A percentile compares a stretch with the other conserved stretches of the same genome.
Evolutionary conservation across 2,888 invertebrate species (phyloP).

Genomic region (Alloplasta piceator): DNA sequence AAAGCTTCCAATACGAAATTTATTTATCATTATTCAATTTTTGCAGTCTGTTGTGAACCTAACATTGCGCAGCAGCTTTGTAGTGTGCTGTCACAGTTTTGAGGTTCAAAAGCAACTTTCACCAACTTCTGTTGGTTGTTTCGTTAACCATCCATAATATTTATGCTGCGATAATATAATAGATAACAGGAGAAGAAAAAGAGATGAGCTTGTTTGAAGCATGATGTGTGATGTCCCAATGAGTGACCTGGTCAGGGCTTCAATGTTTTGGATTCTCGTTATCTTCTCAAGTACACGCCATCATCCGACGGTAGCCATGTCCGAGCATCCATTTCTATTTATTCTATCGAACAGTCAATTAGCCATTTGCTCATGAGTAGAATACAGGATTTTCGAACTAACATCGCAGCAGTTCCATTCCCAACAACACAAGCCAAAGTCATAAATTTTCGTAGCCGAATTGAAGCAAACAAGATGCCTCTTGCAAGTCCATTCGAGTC

Average conservation of each 20-base stretch:
- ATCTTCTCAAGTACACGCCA: neutral
- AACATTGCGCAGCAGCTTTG: too few relatives aligned
- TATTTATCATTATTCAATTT: too few relatives aligned
- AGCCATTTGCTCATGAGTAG: too few relatives aligned
- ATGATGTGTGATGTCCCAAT: conserved; percentile 10
- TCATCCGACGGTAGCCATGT: neutral
- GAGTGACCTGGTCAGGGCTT: conserved; percentile 63
- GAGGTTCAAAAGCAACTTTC: conserved; percentile 20
- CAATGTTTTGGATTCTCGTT: conserved; percentile 76
- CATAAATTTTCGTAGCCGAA: too few relatives aligned
- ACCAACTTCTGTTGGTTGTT: conserved; percentile 3
- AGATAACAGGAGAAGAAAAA: conserved; percentile 57
- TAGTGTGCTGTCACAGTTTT: conserved; percentile 8
- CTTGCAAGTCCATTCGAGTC: too few relatives aligned
- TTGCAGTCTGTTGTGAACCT: too few relatives aligned
- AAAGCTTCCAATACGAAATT: too few relatives aligned
- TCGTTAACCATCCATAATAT: conserved; percentile 70
- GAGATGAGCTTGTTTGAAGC: conserved; percentile 12
- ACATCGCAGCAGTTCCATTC: too few relatives aligned
- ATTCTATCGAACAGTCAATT: conserved; percentile 81
- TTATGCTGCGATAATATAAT: conserved; percentile 65
- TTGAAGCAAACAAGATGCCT: too few relatives aligned
- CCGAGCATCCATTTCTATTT: conserved; percentile 73
- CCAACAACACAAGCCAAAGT: too few relatives aligned
- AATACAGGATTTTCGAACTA: too few relatives aligned